Conservation (phyloP, 2,888 invertebrate species). For the Synanthedon andrenaeformis region DNA sequence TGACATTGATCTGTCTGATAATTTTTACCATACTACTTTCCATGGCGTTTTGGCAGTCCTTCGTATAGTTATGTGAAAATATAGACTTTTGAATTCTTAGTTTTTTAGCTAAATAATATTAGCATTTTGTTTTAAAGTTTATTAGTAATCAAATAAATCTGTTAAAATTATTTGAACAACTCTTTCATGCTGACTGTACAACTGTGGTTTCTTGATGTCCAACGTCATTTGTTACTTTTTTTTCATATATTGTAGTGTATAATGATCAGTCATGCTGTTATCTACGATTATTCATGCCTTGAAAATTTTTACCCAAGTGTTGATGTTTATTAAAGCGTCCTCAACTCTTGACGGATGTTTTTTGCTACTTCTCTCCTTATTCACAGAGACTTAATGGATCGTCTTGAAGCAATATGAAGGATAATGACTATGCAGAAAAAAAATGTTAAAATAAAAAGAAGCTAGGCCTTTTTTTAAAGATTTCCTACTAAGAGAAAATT, state of each 20-base stretch:
- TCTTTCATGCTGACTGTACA: too few relatives aligned
- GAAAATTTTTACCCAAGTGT: conserved; percentile 9
- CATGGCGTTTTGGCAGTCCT: too few relatives aligned
- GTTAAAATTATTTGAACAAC: too few relatives aligned
- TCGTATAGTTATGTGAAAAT: too few relatives aligned
- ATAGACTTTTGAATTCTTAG: too few relatives aligned
- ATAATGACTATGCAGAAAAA: conserved; percentile 12
- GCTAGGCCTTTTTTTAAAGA: too few relatives aligned
- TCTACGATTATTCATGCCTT: conserved; percentile 39
- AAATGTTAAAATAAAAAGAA: neutral
- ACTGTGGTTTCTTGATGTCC: neutral
- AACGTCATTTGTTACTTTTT: neutral
- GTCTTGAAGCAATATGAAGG: conserved; percentile 12
- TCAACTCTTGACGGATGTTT: neutral
- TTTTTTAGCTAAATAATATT: too few relatives aligned
- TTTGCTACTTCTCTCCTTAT: conserved; percentile 9
- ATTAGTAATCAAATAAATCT: too few relatives aligned
- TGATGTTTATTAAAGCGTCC: conserved; percentile 12
- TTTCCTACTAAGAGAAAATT: too few relatives aligned
- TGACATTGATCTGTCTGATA: too few relatives aligned
- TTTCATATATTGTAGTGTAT: neutral
- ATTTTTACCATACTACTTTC: too few relatives aligned
- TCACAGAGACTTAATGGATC: conserved; percentile 16
- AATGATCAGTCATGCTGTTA: conserved; percentile 29
- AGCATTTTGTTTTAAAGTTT: too few relatives aligned